Conservation (phyloP, 2,888 invertebrate species). For the Hetaerina titia region DNA sequence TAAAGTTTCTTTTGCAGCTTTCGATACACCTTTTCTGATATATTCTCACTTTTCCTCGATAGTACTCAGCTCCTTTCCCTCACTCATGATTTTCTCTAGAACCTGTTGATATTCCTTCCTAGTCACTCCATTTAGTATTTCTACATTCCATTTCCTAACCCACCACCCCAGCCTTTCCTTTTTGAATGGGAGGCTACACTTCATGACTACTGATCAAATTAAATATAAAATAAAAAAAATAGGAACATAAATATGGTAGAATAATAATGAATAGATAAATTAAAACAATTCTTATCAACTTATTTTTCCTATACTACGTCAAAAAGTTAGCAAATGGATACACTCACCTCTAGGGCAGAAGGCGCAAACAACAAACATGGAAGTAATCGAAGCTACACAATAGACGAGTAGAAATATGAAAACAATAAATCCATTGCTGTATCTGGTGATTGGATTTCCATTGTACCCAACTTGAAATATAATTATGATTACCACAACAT, state of each 20-base stretch:
- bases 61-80: too few relatives aligned
- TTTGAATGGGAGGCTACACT: too few relatives aligned
- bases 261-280: background rate
- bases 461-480: conserved; percentile 73
- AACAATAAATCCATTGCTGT: conserved; percentile 36
- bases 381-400: conserved; percentile 75
- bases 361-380: conserved; percentile 76
- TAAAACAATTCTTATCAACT: background rate
- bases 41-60: too few relatives aligned
- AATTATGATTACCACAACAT: conserved; percentile 75
- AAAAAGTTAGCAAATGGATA: background rate
- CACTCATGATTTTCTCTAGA: too few relatives aligned
- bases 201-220: too few relatives aligned
- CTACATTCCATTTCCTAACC: too few relatives aligned
- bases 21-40: too few relatives aligned
- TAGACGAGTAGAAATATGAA: conserved; percentile 76
- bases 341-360: conserved; percentile 77
- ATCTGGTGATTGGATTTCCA: conserved; percentile 68
- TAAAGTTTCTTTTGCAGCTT: too few relatives aligned
- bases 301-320: background rate
- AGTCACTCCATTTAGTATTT: too few relatives aligned
- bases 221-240: background rate
- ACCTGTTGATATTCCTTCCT: too few relatives aligned
- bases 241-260: background rate
- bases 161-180: too few relatives aligned